Evolutionary conservation across 2,888 invertebrate genomes (phyloP).

Genomic region (Caradrina clavipalpis): DNA sequence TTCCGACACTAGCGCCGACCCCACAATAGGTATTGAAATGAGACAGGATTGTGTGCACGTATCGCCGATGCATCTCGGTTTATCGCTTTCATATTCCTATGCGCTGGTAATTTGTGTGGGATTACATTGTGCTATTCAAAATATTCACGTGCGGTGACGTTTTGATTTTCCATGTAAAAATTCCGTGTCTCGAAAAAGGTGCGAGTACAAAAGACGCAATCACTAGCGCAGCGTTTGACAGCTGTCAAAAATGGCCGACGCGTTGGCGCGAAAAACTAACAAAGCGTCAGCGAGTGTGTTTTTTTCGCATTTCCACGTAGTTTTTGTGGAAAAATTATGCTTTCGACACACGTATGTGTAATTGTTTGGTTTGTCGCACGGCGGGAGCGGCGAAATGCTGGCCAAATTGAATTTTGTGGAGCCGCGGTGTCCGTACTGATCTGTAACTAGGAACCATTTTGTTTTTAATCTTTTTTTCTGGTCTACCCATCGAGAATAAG

Average conservation of each 20-base stretch:
- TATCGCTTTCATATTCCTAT: conserved; percentile 84
- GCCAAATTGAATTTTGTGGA: conserved; percentile 88
- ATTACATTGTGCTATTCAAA: conserved; percentile 82
- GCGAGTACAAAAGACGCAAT: conserved; percentile 83
- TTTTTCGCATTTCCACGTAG: conserved; percentile 81
- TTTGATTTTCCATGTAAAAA: conserved; percentile 56
- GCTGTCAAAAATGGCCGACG: conserved; percentile 87
- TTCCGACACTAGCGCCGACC: conserved; percentile 69
- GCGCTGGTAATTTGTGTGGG: conserved; percentile 84
- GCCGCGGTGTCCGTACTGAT: conserved; percentile 77
- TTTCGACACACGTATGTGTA: conserved; percentile 88
- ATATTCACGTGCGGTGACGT: conserved; percentile 65
- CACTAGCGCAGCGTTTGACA: conserved; percentile 83
- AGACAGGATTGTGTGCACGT: conserved; percentile 79
- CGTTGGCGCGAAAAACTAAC: conserved; percentile 87
- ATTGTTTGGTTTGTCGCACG: conserved; percentile 89
- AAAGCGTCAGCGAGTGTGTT: conserved; percentile 77
- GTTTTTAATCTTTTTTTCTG: conserved; percentile 62
- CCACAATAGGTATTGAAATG: conserved; percentile 88
- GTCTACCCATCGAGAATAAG: conserved; percentile 58
- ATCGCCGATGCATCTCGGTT: conserved; percentile 86
- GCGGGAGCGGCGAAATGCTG: conserved; percentile 76
- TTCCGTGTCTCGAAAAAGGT: conserved; percentile 68
- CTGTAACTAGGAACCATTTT: conserved; percentile 75
- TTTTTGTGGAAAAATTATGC: conserved; percentile 87